These are phyloP conservation scores for Theretra japonica DNA, from an alignment of 2,888 invertebrate genomes.

Conservation along the genomic window DNA sequence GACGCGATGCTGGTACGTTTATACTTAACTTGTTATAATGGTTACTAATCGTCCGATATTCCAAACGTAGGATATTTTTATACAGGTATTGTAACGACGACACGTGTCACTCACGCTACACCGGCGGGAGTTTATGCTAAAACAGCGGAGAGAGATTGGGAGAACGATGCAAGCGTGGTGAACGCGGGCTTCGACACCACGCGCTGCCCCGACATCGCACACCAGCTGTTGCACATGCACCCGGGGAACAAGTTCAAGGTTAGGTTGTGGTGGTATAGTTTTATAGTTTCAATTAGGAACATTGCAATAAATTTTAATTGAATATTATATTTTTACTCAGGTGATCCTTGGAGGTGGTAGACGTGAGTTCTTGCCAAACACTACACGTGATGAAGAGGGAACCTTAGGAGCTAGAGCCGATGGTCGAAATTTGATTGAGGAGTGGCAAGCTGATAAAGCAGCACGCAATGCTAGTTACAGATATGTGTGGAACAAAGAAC, in stretches of 20 bases:
- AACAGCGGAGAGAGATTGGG: constrained; percentile 87
- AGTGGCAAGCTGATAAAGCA: constrained; percentile 84
- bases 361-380: constrained; percentile 85
- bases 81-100: constrained; percentile 88
- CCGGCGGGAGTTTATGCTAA: constrained; percentile 89
- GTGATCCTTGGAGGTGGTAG: constrained; percentile 91
- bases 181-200: constrained; percentile 67
- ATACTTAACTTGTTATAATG: not conserved
- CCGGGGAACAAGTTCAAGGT: constrained; percentile 89
- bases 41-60: not conserved
- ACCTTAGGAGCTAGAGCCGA: constrained; percentile 79
- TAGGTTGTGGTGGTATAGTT: too few relatives aligned
- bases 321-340: constrained; percentile 55
- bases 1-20: constrained; percentile 56
- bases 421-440: constrained; percentile 86
- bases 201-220: constrained; percentile 88
- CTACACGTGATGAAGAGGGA: constrained; percentile 77
- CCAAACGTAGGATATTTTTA: not conserved
- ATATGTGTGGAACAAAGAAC: constrained; percentile 85
- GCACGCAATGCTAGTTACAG: constrained; percentile 57
- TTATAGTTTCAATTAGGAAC: not conserved
- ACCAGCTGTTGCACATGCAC: constrained; percentile 86
- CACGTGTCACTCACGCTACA: constrained; percentile 91
- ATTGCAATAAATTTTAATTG: not conserved
- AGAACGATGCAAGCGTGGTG: constrained; percentile 84